Conservation (phyloP, 1,140 invertebrate species). For the Drosophila sucinea region DNA sequence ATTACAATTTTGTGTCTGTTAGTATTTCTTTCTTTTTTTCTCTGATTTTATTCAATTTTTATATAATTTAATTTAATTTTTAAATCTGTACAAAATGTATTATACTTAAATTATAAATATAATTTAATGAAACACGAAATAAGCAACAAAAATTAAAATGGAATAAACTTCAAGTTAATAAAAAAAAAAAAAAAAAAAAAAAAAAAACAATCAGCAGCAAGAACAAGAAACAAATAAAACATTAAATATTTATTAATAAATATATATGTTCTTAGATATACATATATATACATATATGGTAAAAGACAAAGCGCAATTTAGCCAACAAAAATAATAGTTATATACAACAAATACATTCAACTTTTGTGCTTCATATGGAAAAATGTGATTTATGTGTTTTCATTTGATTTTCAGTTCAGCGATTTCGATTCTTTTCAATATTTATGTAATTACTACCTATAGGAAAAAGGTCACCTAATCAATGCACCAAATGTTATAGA, state of each 20-base stretch:
- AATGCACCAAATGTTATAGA: constrained; percentile 48
- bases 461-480: constrained; percentile 21
- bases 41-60: constrained; percentile 52
- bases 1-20: constrained; percentile 29
- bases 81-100: constrained; percentile 81
- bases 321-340: constrained; percentile 21
- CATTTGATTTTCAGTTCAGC: constrained; percentile 34
- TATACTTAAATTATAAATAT: constrained; percentile 80
- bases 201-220: constrained; percentile 29
- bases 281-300: constrained; percentile 39
- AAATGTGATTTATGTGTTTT: constrained; percentile 35
- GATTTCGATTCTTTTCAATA: background rate
- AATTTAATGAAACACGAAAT: constrained; percentile 58
- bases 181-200: constrained; percentile 11
- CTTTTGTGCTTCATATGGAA: constrained; percentile 23
- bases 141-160: constrained; percentile 5
- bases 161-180: constrained; percentile 73
- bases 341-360: constrained; percentile 37
- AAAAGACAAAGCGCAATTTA: constrained; percentile 43
- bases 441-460: constrained; percentile 6
- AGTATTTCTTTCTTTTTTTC: constrained; percentile 32
- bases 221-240: constrained; percentile 24
- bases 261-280: constrained; percentile 36
- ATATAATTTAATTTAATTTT: constrained; percentile 74
- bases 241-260: constrained; percentile 26